A percentile compares a stretch with the other conserved stretches of the same genome.
Evolutionary conservation across 1,140 invertebrate genomes (phyloP).

Genomic region (Amyelois transitella): DNA sequence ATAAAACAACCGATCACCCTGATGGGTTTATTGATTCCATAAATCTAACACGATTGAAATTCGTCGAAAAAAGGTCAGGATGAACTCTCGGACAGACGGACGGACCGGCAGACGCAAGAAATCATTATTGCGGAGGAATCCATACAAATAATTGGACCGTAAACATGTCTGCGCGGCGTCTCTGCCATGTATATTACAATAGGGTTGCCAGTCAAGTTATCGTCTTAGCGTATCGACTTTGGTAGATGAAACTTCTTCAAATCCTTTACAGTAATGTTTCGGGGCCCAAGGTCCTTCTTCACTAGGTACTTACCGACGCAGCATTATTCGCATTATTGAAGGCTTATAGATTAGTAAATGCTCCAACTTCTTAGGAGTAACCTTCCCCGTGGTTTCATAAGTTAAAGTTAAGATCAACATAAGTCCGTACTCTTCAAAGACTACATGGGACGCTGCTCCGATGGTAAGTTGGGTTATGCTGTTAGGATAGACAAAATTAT

Average conservation of each 20-base stretch:
- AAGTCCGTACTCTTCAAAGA: no score
- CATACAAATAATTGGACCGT: constrained; percentile 74
- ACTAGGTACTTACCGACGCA: no score
- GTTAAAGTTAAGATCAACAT: no score
- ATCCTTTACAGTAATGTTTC: no score
- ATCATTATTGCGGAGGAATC: constrained; percentile 70
- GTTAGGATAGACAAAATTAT: no score
- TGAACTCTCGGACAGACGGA: constrained; percentile 19
- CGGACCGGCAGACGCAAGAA: constrained; percentile 58
- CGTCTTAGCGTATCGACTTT: not conserved
- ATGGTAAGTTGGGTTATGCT: no score
- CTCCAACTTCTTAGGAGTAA: no score
- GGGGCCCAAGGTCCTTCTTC: no score
- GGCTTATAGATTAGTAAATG: no score
- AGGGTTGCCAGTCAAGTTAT: constrained; percentile 36
- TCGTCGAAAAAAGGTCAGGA: not conserved
- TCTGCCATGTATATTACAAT: constrained; percentile 64
- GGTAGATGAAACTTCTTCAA: not conserved
- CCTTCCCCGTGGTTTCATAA: no score
- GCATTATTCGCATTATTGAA: no score
- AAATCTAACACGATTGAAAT: constrained; percentile 37
- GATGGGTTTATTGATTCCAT: constrained; percentile 11
- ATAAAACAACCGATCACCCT: not conserved
- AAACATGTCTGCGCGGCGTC: constrained; percentile 71
- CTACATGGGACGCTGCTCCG: no score